These are phyloP conservation scores for Nesospiza acunhae DNA, from an alignment of 2,113 vertebrate genomes.

Conservation along the genomic window DNA sequence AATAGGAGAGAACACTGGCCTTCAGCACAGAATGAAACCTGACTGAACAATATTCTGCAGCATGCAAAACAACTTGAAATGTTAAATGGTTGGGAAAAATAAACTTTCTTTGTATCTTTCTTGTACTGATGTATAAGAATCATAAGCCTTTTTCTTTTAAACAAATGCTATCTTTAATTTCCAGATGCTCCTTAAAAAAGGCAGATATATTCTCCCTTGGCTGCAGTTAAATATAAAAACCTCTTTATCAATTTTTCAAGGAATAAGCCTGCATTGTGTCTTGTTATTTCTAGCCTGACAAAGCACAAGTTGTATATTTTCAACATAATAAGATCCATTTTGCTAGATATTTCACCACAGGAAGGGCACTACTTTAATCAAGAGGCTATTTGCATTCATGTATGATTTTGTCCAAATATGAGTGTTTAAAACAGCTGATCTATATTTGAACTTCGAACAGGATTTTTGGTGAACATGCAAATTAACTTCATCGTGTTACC, in stretches of 20 bases:
- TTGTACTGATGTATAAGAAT: neutral
- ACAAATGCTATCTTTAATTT: neutral
- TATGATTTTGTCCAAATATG: neutral
- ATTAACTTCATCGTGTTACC: neutral
- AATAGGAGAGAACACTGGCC: neutral
- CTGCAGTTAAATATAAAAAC: neutral
- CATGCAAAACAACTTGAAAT: neutral
- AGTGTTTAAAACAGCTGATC: neutral
- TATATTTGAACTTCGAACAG: neutral
- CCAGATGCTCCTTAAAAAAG: neutral
- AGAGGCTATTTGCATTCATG: neutral
- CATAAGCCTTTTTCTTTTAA: neutral
- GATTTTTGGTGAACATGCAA: neutral
- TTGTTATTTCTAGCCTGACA: conserved; percentile 3
- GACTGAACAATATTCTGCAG: neutral
- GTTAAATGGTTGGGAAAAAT: neutral
- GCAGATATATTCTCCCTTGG: neutral
- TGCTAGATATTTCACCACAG: neutral
- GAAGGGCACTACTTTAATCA: neutral
- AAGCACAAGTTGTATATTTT: neutral
- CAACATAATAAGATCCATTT: neutral
- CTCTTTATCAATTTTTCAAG: neutral
- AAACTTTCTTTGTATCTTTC: neutral
- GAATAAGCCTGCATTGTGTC: neutral
- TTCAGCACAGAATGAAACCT: neutral